These are phyloP conservation scores for Macrobrachium rosenbergii DNA, from an alignment of 1,140 invertebrate species.

Conservation along the genomic window DNA sequence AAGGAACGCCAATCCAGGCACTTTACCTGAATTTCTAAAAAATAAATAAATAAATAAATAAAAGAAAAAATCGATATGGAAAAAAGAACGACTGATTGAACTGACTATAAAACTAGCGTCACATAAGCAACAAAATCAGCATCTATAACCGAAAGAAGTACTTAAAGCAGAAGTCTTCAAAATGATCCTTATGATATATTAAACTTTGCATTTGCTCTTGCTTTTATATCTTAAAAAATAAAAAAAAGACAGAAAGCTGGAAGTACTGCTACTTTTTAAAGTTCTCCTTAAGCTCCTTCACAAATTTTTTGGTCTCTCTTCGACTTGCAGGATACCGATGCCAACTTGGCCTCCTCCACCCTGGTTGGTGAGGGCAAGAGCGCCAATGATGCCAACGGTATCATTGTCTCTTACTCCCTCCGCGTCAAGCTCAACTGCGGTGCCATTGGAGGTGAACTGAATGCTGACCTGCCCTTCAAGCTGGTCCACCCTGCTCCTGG, in stretches of 20 bases:
- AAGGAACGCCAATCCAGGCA: conserved; percentile 79
- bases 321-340: conserved; percentile 73
- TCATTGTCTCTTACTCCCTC: conserved; percentile 90
- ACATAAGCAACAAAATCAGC: too few species aligned
- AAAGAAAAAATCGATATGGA: too few species aligned
- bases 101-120: too few species aligned
- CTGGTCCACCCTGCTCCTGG: conserved; percentile 79
- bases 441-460: conserved; percentile 87
- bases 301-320: not conserved
- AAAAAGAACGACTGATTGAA: too few species aligned
- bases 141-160: too few species aligned
- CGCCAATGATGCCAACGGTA: conserved; percentile 87
- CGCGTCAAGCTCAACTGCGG: conserved; percentile 90
- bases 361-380: conserved; percentile 85
- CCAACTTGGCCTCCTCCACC: conserved; percentile 92
- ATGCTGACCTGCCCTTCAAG: conserved; percentile 92
- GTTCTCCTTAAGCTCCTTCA: not conserved
- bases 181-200: too few species aligned
- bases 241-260: not conserved
- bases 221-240: too few species aligned
- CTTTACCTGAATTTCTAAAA: conserved; percentile 77
- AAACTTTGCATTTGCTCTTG: too few species aligned
- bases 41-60: not conserved
- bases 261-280: not conserved
- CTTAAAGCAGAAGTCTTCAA: too few species aligned